Evolutionary conservation across 1,140 invertebrate genomes (phyloP).

Genomic region (Littorina saxatilis): DNA sequence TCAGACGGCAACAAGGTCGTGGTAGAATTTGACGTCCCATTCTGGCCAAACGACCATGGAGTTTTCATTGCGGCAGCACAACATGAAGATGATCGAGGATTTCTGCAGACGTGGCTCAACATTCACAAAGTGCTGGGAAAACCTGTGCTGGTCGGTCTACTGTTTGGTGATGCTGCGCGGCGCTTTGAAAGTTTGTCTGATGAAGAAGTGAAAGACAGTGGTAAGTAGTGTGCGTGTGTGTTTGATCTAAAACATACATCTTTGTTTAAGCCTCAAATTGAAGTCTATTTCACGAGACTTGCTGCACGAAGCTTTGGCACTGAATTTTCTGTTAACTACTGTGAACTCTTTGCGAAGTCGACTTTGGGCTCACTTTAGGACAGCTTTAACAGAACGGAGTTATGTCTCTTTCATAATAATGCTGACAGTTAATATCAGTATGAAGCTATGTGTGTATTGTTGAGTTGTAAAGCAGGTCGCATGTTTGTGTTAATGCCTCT

Average conservation of each 20-base stretch:
- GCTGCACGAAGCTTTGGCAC: no score
- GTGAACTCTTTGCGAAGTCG: no score
- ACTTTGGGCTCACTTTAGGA: background rate
- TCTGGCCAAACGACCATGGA: slow-evolving; percentile 61
- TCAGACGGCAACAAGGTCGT: slow-evolving; percentile 55
- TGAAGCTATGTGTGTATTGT: no score
- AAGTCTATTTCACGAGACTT: no score
- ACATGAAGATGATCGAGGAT: slow-evolving; percentile 41
- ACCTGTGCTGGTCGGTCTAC: slow-evolving; percentile 47
- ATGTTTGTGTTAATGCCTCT: no score
- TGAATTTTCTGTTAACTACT: no score
- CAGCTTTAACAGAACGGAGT: background rate
- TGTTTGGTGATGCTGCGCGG: slow-evolving; percentile 39
- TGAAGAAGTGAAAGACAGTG: background rate
- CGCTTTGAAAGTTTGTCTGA: slow-evolving; percentile 1
- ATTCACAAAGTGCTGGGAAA: slow-evolving; percentile 45
- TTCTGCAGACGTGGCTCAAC: slow-evolving; percentile 60
- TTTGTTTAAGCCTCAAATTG: background rate
- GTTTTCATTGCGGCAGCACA: slow-evolving; percentile 52
- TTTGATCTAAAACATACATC: background rate
- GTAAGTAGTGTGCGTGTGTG: background rate
- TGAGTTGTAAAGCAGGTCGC: no score
- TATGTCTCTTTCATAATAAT: background rate
- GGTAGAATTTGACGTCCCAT: slow-evolving; percentile 58
- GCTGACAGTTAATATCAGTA: no score